phyloP scores from a whole-genome alignment of 2,113 vertebrate genomes.

The Ellobius talpinus region DNA sequence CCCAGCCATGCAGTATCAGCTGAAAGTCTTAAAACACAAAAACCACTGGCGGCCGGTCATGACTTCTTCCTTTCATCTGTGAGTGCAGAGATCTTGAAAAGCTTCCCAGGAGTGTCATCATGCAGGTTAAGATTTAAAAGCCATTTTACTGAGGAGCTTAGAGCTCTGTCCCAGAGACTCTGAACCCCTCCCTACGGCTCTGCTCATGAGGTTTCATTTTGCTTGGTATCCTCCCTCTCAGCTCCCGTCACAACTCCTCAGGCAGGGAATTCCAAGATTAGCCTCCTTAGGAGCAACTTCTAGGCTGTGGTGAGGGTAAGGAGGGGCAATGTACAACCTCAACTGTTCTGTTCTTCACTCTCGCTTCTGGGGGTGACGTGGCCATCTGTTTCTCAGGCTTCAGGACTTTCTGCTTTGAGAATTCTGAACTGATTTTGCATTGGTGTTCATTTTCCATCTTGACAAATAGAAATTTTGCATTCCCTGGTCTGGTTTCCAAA shows the following conservation, averaged over 20 bases:
- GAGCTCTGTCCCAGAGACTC: too few species aligned
- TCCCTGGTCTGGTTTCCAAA: constrained; percentile 42
- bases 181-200: neutral
- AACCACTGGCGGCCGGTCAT: neutral
- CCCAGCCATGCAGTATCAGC: neutral
- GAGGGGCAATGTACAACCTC: neutral
- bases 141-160: neutral
- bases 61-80: neutral
- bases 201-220: neutral
- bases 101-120: too few species aligned
- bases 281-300: neutral
- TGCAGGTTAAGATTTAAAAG: too few species aligned
- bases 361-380: neutral
- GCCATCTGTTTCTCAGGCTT: neutral
- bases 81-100: neutral
- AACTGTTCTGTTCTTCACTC: neutral
- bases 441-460: neutral
- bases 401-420: neutral
- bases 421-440: neutral
- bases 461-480: neutral
- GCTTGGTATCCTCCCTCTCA: neutral
- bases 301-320: neutral
- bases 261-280: neutral
- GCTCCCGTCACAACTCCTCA: neutral
- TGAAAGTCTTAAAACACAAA: neutral